Evolutionary conservation across 2,113 vertebrate species (phyloP).

Genomic region (Clarias gariepinus): DNA sequence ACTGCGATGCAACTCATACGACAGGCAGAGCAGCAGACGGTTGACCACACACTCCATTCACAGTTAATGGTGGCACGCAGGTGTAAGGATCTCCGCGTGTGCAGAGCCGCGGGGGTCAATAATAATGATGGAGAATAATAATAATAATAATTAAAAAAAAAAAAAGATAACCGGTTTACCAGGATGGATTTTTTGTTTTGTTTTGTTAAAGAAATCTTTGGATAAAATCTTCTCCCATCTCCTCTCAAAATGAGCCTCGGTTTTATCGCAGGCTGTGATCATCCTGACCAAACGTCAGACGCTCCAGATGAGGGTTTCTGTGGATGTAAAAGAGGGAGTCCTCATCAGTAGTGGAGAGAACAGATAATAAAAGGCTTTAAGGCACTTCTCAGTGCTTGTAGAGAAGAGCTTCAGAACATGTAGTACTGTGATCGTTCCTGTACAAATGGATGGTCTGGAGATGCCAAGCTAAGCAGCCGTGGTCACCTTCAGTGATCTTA

Average conservation of each 20-base stretch:
- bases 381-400: background rate
- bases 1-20: no score
- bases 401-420: background rate
- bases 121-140: background rate
- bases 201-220: background rate
- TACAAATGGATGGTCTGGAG: background rate
- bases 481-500: background rate
- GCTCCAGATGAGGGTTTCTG: conserved; percentile 14
- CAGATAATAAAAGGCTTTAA: background rate
- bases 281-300: conserved; percentile 27
- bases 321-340: background rate
- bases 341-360: background rate
- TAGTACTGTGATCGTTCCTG: background rate
- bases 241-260: conserved; percentile 4
- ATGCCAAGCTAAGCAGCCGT: background rate
- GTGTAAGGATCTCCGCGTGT: no score
- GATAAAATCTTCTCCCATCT: background rate
- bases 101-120: background rate
- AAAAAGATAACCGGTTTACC: background rate
- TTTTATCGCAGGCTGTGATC: conserved; percentile 34
- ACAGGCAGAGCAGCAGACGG: no score
- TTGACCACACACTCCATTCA: no score
- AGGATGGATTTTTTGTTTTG: background rate
- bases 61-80: no score
- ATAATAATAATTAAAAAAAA: background rate